Evolutionary conservation across 2,797 vertebrate species (phyloP), one percentile per base, ranked within the genome.

Genomic region (Sebastes melanostomus): DNA sequence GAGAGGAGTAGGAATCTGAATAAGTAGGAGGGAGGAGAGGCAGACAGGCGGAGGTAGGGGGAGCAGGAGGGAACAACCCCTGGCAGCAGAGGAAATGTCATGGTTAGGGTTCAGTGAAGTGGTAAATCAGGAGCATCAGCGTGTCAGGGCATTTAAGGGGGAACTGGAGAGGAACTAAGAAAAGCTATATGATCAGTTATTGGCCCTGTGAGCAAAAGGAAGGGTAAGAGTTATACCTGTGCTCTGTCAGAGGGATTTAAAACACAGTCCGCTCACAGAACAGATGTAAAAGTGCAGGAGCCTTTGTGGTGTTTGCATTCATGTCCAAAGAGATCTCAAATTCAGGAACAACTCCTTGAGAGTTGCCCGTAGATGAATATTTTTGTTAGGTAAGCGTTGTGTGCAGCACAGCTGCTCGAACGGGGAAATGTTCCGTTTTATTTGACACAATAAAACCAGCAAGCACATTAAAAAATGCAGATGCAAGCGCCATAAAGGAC

Each of bases 91-190:
- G 92, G 92, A 95, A 94, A 94, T 94, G 90, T 92, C 93, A 92
- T 87, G 91, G 92, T 93, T 93, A 90, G 92, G 90, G 93, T 93
- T 95, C 93, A 95, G 90, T 90, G 92, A 93, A 94, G 93, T 94
- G 93, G 88, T 87, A 94, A 95, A 94, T 94, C 92, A 93, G 91
- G 86, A 93, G 88, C 94, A 93, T 95, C 93, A 90, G 91, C 77
- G 80, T 93, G 91, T 94, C 93, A 91, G 91, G 81, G 90, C 90
- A 83, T 94, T 95, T 94, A 93, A 89, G 91, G 86, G 52, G 86
- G 91, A 93, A 89, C 86, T 84, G 87, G 86, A 92, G 92, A 92
- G 89, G 90, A 94, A 94, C 88, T 88, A 84, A 93, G 83, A 89
- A 93, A 93, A 92, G 87, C 85, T 92, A 80, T 88, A 91, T 88